phyloP scores from a whole-genome alignment of 1,140 invertebrate genomes.

The Penaeus indicus region DNA sequence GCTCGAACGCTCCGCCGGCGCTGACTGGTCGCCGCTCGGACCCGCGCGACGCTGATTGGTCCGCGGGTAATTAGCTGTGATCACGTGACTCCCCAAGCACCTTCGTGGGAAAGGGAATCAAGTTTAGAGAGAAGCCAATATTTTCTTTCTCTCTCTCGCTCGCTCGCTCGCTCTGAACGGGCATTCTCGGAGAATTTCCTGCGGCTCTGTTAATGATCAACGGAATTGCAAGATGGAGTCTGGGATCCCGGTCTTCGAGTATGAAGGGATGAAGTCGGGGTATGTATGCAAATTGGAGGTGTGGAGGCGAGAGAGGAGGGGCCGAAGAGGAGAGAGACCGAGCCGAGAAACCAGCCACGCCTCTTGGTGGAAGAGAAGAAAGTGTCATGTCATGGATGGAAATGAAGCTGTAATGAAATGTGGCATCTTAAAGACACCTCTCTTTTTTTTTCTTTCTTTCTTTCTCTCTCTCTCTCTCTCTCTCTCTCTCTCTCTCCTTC shows the following conservation, averaged over 20 bases:
- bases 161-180: too few species aligned
- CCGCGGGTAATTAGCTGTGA: slow-evolving; percentile 31
- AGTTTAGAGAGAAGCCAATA: too few species aligned
- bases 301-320: not conserved
- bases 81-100: slow-evolving; percentile 32
- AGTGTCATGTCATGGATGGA: slow-evolving; percentile 43
- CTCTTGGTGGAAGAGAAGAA: not conserved
- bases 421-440: slow-evolving; percentile 23
- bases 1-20: not conserved
- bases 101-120: slow-evolving; percentile 4
- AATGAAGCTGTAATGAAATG: slow-evolving; percentile 43
- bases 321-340: not conserved
- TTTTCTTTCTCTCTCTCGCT: too few species aligned
- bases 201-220: too few species aligned
- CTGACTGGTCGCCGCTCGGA: slow-evolving; percentile 1
- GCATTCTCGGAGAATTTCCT: too few species aligned
- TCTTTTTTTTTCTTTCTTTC: not conserved
- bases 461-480: not conserved
- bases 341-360: not conserved
- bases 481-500: not conserved
- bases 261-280: too few species aligned
- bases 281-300: not conserved
- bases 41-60: slow-evolving; percentile 15
- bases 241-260: too few species aligned
- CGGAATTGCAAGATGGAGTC: too few species aligned